These are phyloP conservation scores for Trematocara zebra DNA, from an alignment of 2,113 vertebrate genomes.

Conservation along the genomic window DNA sequence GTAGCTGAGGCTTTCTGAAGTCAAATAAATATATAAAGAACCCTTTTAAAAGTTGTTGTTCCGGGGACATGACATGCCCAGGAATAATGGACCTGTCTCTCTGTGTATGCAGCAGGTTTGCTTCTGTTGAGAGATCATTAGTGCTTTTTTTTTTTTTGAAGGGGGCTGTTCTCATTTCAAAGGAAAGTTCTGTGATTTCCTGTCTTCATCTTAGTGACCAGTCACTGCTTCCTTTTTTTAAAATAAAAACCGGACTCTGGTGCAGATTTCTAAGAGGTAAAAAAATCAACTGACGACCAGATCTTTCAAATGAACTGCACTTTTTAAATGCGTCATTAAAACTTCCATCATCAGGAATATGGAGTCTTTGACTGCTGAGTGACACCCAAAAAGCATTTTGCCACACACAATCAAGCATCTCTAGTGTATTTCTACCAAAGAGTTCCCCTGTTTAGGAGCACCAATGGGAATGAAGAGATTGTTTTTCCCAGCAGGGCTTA, in stretches of 20 bases:
- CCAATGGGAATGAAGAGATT: slow-evolving; percentile 34
- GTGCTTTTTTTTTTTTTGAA: slow-evolving; percentile 3
- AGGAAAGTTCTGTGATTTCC: neutral
- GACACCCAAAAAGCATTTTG: neutral
- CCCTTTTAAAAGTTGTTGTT: neutral
- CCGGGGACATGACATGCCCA: neutral
- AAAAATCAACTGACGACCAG: neutral
- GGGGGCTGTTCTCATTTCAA: neutral
- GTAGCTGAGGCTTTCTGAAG: slow-evolving; percentile 37
- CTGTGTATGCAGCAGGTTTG: slow-evolving; percentile 7
- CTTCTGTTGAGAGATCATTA: slow-evolving; percentile 35
- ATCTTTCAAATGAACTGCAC: neutral
- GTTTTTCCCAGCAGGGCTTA: slow-evolving; percentile 60
- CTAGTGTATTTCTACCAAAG: slow-evolving; percentile 26
- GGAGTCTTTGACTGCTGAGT: neutral
- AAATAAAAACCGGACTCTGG: neutral
- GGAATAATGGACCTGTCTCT: slow-evolving; percentile 22
- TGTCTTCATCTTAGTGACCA: neutral
- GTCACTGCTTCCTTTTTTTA: neutral
- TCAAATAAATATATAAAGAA: slow-evolving; percentile 25
- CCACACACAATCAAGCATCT: slow-evolving; percentile 6
- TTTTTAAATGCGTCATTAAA: neutral
- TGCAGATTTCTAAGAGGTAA: neutral
- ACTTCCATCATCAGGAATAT: neutral
- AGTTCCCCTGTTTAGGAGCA: slow-evolving; percentile 45